Evolutionary conservation across 2,797 vertebrate species (phyloP).

Genomic region (Zalophus californianus): DNA sequence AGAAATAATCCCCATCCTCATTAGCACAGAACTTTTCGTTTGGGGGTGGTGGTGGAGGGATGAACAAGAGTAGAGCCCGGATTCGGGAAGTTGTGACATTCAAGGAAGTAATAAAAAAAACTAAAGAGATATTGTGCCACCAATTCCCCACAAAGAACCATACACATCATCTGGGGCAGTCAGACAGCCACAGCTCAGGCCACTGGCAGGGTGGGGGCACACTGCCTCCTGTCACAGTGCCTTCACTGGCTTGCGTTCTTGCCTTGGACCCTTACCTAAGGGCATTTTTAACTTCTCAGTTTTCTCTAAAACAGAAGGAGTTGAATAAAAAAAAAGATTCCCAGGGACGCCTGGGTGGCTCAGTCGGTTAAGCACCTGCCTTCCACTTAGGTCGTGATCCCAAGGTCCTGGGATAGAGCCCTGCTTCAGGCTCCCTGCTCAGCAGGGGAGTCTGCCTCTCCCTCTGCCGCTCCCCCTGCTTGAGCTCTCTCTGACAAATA

Average conservation of each 20-base stretch:
- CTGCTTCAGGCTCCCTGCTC: too few species aligned
- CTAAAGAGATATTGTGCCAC: background rate
- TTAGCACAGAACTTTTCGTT: constrained; percentile 51
- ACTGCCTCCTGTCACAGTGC: background rate
- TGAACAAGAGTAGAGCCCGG: background rate
- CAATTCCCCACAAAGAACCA: background rate
- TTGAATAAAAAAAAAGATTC: background rate
- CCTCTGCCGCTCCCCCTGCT: too few species aligned
- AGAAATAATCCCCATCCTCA: constrained; percentile 66
- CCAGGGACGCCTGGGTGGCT: too few species aligned
- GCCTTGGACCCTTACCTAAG: background rate
- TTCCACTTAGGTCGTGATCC: too few species aligned
- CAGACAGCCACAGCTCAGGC: background rate
- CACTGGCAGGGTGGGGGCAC: background rate
- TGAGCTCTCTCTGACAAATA: too few species aligned
- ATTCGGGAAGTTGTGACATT: background rate
- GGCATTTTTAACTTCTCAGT: background rate
- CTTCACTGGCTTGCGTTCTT: background rate
- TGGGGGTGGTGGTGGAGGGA: background rate
- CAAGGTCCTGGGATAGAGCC: too few species aligned
- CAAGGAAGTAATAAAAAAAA: background rate
- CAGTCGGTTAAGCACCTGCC: too few species aligned
- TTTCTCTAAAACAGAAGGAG: constrained; percentile 15
- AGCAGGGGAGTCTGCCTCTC: too few species aligned
- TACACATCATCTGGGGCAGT: background rate